Base-by-base conservation (phyloP, 2,113 vertebrate genomes). In the Loxodonta africana region DNA sequence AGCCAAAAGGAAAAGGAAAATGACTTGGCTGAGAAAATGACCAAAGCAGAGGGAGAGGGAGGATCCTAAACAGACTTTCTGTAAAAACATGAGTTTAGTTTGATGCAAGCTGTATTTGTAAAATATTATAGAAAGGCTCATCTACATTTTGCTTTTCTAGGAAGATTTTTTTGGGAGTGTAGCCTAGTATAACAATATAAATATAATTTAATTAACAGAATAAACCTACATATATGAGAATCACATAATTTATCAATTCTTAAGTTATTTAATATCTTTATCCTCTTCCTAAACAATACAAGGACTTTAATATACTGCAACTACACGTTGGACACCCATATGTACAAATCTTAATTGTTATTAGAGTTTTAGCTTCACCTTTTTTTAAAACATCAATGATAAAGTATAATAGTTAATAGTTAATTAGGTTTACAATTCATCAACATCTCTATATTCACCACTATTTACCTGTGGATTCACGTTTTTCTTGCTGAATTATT, bases 401-500 rank as follows among this genome's bases (percentile, higher is more conserved):
- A 74, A 88, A 94, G 83, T 85, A 73, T 65, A 83, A 73, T 65
- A 83, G 44, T 85, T 26, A 88, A 14, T 60, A 87, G 51, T 90
- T 96, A 15, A 37, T 62, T 78, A 51, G 14, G 83, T 94, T 94
- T 96, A 78, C 5, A 74, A 7, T 84, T 63, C 67, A 23, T 88
- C 60, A 71, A 1, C 46, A 44, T 96, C 87, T 89, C 60, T 62
- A 0, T 92, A 41, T 90, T 92, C 67, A 73, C 18, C 51, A 60
- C 81, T 63, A 41, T 92, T 98, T 95, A 48, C 26, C 30, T 80
- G 7, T 92, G 48, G 18, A 21, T 37, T 95, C 30, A 69, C 81
- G 89, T 97, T 93, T 78, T 97, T 85, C 65, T 81, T 85, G 23
- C 57, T 89, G 71, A 97, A 88, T 92, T 90, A 20, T 15, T 15